Conservation (phyloP, 2,113 vertebrate genomes). For the Ophthalmolycus amberensis region DNA sequence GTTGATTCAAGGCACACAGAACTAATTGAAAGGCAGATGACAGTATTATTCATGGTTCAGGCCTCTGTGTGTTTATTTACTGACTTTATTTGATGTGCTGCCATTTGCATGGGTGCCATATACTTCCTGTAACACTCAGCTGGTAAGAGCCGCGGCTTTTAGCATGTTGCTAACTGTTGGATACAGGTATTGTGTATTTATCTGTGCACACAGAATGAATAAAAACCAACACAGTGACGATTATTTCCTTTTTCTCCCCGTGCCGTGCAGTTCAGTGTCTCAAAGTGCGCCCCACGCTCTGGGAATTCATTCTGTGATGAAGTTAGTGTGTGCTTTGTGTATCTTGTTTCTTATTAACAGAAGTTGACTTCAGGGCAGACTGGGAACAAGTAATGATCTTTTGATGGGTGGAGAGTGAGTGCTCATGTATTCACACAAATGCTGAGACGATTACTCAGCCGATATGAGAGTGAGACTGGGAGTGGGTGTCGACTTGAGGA, state of each 20-base stretch:
- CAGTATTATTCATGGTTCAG: constrained; percentile 71
- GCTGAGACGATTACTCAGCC: constrained; percentile 18
- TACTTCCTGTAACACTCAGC: constrained; percentile 29
- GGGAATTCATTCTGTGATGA: neutral
- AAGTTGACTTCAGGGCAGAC: constrained; percentile 23
- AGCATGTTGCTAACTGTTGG: constrained; percentile 6
- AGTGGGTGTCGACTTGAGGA: constrained; percentile 19
- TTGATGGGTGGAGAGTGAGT: constrained; percentile 16
- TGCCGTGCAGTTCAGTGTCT: neutral
- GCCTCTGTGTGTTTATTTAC: constrained; percentile 59
- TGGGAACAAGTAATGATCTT: constrained; percentile 15
- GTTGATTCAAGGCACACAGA: constrained; percentile 72
- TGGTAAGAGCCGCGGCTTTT: constrained; percentile 31
- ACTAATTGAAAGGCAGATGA: constrained; percentile 69
- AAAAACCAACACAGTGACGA: neutral
- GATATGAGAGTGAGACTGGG: constrained; percentile 21
- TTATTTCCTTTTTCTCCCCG: neutral
- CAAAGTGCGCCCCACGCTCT: constrained; percentile 1
- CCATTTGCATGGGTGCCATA: constrained; percentile 55
- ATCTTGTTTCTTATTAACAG: constrained; percentile 28
- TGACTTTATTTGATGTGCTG: constrained; percentile 49
- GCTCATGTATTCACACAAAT: constrained; percentile 7
- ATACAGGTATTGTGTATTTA: neutral
- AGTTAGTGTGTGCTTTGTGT: constrained; percentile 55
- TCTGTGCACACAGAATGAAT: neutral